Evolutionary conservation across 2,888 invertebrate genomes (phyloP).

Genomic region (Trileptium ribeirensis): DNA sequence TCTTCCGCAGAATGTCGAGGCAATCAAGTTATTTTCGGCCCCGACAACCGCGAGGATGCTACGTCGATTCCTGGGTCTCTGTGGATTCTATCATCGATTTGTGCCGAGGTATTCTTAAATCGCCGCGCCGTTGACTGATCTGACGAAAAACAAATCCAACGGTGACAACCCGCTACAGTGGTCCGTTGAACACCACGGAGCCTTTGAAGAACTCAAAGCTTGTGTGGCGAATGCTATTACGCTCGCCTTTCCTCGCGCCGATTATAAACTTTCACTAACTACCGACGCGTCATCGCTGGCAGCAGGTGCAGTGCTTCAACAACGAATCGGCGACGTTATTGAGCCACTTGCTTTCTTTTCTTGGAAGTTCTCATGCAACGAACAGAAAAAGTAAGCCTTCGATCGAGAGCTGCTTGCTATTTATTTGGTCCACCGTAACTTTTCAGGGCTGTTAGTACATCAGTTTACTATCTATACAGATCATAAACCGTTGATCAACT

Average conservation of each 20-base stretch:
- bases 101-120: not conserved
- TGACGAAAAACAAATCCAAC: not conserved
- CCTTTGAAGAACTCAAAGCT: not conserved
- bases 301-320: constrained; percentile 11
- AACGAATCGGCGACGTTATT: not conserved
- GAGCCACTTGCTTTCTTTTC: constrained; percentile 13
- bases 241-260: not conserved
- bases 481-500: not conserved
- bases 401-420: constrained; percentile 9
- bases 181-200: not conserved
- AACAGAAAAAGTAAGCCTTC: constrained; percentile 4
- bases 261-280: not conserved
- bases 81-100: constrained; percentile 10
- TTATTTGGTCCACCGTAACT: not conserved
- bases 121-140: constrained; percentile 16
- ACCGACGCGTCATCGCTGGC: constrained; percentile 5
- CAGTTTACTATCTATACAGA: not conserved
- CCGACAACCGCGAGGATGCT: not conserved
- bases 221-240: not conserved
- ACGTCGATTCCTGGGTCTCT: not conserved
- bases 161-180: not conserved
- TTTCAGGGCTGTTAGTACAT: not conserved
- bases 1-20: not conserved
- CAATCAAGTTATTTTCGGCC: not conserved
- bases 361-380: constrained; percentile 9